Evolutionary conservation across 2,888 invertebrate genomes (phyloP).

Genomic region (Drosophila ochracea): DNA sequence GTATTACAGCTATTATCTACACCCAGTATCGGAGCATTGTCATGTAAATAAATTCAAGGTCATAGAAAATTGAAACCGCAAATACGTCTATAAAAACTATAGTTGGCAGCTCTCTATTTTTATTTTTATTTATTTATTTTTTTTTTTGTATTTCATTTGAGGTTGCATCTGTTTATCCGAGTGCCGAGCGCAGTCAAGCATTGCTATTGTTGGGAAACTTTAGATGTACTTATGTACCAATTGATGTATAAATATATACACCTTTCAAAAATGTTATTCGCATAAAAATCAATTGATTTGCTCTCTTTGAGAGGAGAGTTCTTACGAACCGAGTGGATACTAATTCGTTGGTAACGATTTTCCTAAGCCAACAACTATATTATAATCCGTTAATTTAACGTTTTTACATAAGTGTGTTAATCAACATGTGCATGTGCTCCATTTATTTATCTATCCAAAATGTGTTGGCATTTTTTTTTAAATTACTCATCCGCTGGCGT

Average conservation of each 20-base stretch:
- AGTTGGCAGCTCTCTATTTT: slow-evolving; percentile 17
- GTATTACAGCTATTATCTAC: slow-evolving; percentile 22
- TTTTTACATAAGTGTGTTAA: slow-evolving; percentile 47
- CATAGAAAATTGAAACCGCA: slow-evolving; percentile 49
- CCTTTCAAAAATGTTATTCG: neutral
- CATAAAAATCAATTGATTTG: neutral
- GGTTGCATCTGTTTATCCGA: slow-evolving; percentile 7
- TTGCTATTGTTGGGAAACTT: slow-evolving; percentile 30
- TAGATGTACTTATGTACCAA: neutral
- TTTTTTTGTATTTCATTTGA: slow-evolving; percentile 12
- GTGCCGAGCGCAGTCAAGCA: slow-evolving; percentile 39
- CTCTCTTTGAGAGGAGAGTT: neutral
- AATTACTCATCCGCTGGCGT: neutral
- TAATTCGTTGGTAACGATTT: slow-evolving; percentile 52
- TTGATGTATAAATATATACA: neutral
- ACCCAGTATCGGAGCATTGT: slow-evolving; percentile 22
- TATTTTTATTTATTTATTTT: neutral
- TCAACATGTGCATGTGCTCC: slow-evolving; percentile 4
- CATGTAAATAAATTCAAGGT: slow-evolving; percentile 61
- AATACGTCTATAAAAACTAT: slow-evolving; percentile 17
- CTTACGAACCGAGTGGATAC: slow-evolving; percentile 9
- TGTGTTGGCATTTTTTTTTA: neutral
- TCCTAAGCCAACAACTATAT: slow-evolving; percentile 15
- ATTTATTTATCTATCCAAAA: neutral
- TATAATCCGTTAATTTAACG: slow-evolving; percentile 37